Evolutionary conservation across 2,113 vertebrate species (phyloP).

Genomic region (Zosterops borbonicus): DNA sequence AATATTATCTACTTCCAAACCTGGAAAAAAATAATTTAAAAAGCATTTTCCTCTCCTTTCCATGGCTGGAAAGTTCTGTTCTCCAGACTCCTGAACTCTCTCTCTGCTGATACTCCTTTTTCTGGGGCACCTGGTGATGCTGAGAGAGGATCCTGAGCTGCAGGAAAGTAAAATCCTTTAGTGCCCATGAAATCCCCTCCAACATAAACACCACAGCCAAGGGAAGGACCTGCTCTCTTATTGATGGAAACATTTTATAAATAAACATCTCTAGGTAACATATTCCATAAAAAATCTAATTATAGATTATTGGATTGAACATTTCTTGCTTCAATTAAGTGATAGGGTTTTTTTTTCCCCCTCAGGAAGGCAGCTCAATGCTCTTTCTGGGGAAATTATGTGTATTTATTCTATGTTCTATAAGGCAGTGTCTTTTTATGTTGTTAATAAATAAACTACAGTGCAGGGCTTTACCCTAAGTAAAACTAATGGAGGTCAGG

Average conservation of each 20-base stretch:
- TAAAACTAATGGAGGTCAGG: slow-evolving; percentile 37
- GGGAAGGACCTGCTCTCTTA: not conserved
- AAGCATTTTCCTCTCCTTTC: not conserved
- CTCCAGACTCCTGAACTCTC: not conserved
- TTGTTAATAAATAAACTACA: slow-evolving; percentile 64
- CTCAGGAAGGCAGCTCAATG: slow-evolving; percentile 46
- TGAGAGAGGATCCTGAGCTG: not conserved
- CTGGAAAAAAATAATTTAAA: not conserved
- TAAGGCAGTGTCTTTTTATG: slow-evolving; percentile 54
- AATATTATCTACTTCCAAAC: not conserved
- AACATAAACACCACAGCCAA: not conserved
- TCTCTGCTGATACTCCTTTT: not conserved
- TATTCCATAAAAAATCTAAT: slow-evolving; percentile 68
- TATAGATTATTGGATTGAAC: slow-evolving; percentile 69
- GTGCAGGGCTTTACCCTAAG: slow-evolving; percentile 23
- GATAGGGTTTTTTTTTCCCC: not conserved
- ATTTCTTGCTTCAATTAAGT: slow-evolving; percentile 66
- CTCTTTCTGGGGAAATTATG: slow-evolving; percentile 46
- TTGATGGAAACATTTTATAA: slow-evolving; percentile 62
- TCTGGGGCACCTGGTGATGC: not conserved
- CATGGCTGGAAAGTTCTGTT: not conserved
- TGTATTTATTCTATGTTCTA: slow-evolving; percentile 59
- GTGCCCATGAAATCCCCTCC: not conserved
- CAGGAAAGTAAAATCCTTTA: not conserved
- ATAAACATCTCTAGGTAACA: slow-evolving; percentile 62